Conservation (phyloP, 1,140 invertebrate genomes). For the Protaetia brevitarsis region DNA sequence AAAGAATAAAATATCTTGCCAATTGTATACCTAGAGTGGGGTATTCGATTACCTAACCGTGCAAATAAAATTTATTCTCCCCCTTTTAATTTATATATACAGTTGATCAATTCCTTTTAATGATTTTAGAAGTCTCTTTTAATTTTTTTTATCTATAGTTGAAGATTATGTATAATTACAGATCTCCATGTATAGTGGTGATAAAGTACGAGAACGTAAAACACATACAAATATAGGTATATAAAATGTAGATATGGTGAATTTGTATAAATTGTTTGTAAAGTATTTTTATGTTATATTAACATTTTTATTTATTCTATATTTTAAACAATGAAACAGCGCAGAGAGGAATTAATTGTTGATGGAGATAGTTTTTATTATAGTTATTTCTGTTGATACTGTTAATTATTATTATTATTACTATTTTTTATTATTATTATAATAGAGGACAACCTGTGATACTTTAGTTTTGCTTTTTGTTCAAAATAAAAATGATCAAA, state of each 20-base stretch:
- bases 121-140: too few relatives aligned
- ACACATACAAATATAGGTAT: too few relatives aligned
- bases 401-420: conserved; percentile 17
- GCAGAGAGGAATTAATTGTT: background rate
- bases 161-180: too few relatives aligned
- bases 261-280: conserved; percentile 21
- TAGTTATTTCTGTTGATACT: conserved; percentile 19
- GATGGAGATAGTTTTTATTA: background rate
- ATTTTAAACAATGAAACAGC: background rate
- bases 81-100: too few relatives aligned
- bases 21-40: background rate
- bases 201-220: too few relatives aligned
- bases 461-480: conserved; percentile 28
- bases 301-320: conserved; percentile 17
- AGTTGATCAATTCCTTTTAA: too few relatives aligned
- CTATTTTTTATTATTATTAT: background rate
- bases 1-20: background rate
- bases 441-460: conserved; percentile 27
- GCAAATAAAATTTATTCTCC: background rate
- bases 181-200: too few relatives aligned
- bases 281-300: conserved; percentile 14
- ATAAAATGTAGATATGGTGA: background rate
- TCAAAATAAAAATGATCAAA: conserved; percentile 10
- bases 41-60: background rate
- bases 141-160: too few relatives aligned